Conservation (phyloP, 2,113 vertebrate species). For the Microcebus jonahi region DNA sequence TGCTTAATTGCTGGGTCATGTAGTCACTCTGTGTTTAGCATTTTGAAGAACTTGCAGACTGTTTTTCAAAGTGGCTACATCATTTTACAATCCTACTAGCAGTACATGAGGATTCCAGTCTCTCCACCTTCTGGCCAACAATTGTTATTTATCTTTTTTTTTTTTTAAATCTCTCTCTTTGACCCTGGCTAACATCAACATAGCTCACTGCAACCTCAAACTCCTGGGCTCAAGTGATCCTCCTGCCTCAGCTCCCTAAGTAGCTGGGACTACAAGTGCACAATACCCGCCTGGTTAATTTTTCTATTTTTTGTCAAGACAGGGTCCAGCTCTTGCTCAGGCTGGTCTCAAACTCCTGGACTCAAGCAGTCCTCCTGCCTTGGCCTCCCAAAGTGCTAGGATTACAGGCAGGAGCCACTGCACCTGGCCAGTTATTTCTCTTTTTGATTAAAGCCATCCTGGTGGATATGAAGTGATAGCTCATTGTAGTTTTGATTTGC, state of each 20-base stretch:
- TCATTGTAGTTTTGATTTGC: not conserved
- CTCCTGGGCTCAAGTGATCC: too few relatives aligned
- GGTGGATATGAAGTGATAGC: not conserved
- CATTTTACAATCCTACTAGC: fast-evolving
- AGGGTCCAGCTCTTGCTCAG: too few relatives aligned
- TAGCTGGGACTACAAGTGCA: too few relatives aligned
- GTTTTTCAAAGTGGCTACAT: not conserved
- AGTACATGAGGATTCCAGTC: not conserved
- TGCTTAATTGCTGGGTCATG: not conserved
- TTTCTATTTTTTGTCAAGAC: too few relatives aligned
- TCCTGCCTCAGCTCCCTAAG: too few relatives aligned
- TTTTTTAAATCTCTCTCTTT: not conserved
- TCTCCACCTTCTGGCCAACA: not conserved
- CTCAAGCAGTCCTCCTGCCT: too few relatives aligned
- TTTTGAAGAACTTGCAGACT: not conserved
- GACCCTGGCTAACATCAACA: too few relatives aligned
- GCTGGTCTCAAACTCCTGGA: too few relatives aligned
- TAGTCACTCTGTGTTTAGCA: fast-evolving
- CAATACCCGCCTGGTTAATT: too few relatives aligned
- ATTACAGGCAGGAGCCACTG: too few relatives aligned
- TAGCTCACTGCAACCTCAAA: too few relatives aligned
- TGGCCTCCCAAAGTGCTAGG: too few relatives aligned
- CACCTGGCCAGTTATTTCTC: not conserved
- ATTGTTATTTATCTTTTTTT: not conserved
- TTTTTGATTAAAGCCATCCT: not conserved